Evolutionary conservation across 2,113 vertebrate species (phyloP), one percentile per base, ranked within the genome.

Genomic region (Aspiorhynchus laticeps): DNA sequence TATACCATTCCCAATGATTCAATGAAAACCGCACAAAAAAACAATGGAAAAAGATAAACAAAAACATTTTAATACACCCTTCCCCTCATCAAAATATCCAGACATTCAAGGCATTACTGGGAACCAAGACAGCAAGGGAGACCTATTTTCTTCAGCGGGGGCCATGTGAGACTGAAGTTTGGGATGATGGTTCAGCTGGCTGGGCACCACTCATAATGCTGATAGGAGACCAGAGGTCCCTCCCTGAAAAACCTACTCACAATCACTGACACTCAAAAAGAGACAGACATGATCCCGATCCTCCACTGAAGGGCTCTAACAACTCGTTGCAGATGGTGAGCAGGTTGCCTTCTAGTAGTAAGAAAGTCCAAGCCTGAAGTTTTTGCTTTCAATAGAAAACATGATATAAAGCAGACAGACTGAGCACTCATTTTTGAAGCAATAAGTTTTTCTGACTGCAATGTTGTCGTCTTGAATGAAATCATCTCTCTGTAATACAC

Each of bases 1-100:
- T 80, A 78, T 69, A 87, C 84, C 73, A 36, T 71, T 86, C 48
- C 87, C 84, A 14, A 86, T 69, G 75, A 86, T 86, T 80, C 71
- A 36, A 80, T 87, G 28, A 76, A 76, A 89, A 43, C 26, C 24
- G 31, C 36, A 84, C 63, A 89, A 67, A 28, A 61, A 31, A 83
- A 48, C 26, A 85, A 87, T 33, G 12, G 74, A 71, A 85, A 48
- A 53, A 71, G 28, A 69, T 51, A 46, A 43, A 65, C 73, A 85
- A 87, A 80, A 77, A 83, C 61, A 67, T 77, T 53, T 67, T 31
- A 76, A 75, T 69, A 75, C 56, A 12, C 61, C 69, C 21, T 75
- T 59, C 48, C 78, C 43, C 69, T 67, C 43, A 41, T 59, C 56
- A 67, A 82, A 65, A 69, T 76, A 77, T 48, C 3, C 69, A 82